Evolutionary conservation across 2,113 vertebrate species (phyloP), one percentile per base, ranked within the genome.

Genomic region (Fulmarus glacialis): DNA sequence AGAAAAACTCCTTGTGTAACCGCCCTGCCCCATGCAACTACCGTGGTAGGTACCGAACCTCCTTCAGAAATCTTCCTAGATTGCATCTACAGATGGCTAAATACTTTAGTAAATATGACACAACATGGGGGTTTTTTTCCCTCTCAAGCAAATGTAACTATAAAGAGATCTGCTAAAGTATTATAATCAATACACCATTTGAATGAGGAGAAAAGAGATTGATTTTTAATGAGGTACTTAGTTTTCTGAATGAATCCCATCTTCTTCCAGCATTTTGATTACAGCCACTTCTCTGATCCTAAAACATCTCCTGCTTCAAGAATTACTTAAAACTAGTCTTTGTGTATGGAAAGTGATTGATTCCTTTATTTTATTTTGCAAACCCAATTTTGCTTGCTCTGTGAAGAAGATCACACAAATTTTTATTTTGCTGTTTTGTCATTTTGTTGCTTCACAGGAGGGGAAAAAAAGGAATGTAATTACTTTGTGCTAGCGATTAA

Each of bases 211-310:
- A 52, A 42, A 38, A 77, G 71, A 34, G 53, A 87, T 26, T 72
- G 83, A 55, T 78, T 91, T 78, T 91, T 77, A 91, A 94, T 67
- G 71, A 91, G 64, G n/a, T 9, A 42, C 82, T 90, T 72, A 15
- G 45, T 82, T 94, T 83, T 79, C 88, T 30, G 59, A 82, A 73
- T 12, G 8, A 72, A 73, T 91, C 77, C 78, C 58, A 22, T 67
- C 55, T 82, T 87, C 78, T 48, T 24, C 78, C 58, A 60, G 78
- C 58, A 26, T 72, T 91, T 67, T 87, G 78, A 82, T 87, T 43
- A 83, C 78, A 55, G 83, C 47, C 59, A 12, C 93, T 87, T 80
- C 78, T 43, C 82, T 21, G 52, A 60, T 78, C 93, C 88, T 52
- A 71, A 87, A 67, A 30, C 82, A 50, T 82, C 82, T 48, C 40